phyloP scores from a whole-genome alignment of 2,888 invertebrate genomes.

The Gisinianus flammeolus region DNA sequence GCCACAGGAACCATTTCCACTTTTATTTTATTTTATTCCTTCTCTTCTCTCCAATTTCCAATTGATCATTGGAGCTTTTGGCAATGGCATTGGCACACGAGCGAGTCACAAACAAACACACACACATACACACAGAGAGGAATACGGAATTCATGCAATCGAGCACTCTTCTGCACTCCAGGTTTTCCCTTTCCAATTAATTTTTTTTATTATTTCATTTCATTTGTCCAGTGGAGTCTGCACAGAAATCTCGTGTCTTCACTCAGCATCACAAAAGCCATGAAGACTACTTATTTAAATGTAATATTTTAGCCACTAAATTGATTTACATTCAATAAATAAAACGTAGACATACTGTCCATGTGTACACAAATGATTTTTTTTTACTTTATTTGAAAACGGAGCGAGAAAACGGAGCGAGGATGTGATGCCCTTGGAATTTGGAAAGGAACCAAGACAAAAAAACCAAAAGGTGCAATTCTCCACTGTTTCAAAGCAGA shows the following conservation, averaged over 20 bases:
- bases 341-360: not conserved
- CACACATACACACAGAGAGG: not conserved
- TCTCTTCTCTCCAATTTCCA: not conserved
- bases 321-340: not conserved
- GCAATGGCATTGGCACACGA: too few relatives aligned
- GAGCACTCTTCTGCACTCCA: not conserved
- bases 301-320: not conserved
- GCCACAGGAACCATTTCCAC: not conserved
- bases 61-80: too few relatives aligned
- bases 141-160: not conserved
- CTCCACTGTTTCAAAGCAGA: too few relatives aligned
- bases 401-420: too few relatives aligned
- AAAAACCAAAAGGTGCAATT: too few relatives aligned
- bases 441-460: too few relatives aligned
- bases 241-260: not conserved
- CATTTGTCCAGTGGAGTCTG: not conserved
- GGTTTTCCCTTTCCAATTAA: slow-evolving; percentile 8
- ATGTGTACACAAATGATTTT: not conserved
- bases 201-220: not conserved
- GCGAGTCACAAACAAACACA: not conserved
- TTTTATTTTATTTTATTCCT: not conserved
- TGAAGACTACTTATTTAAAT: not conserved
- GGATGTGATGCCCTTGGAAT: too few relatives aligned
- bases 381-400: too few relatives aligned
- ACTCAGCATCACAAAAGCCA: not conserved